Conservation (phyloP, 2,113 vertebrate genomes). For the Sinocyclocheilus rhinocerous region DNA sequence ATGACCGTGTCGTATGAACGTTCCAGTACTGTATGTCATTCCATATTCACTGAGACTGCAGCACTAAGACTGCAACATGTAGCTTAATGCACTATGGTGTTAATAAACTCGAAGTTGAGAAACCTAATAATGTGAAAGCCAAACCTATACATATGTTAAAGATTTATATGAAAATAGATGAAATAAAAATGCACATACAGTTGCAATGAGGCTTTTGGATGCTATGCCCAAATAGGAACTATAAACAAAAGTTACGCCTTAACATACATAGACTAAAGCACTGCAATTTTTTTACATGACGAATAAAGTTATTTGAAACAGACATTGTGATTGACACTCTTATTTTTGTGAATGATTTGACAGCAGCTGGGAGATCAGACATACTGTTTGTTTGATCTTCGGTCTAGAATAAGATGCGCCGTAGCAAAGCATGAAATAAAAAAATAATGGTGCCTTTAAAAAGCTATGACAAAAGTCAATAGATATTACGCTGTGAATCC, state of each 20-base stretch:
- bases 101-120: conserved; percentile 22
- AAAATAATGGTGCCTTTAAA: conserved; percentile 28
- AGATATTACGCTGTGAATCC: conserved; percentile 31
- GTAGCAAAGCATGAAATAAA: conserved; percentile 22
- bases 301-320: not conserved
- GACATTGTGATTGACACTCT: conserved; percentile 28
- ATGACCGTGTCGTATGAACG: conserved; percentile 36
- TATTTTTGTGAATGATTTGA: conserved; percentile 9
- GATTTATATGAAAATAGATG: conserved; percentile 10
- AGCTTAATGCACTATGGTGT: conserved; percentile 38
- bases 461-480: conserved; percentile 14
- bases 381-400: conserved; percentile 36
- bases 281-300: conserved; percentile 2
- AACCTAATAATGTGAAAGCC: conserved; percentile 22
- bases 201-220: not conserved
- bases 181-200: not conserved
- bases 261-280: conserved; percentile 18
- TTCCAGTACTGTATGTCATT: conserved; percentile 25
- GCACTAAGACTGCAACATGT: conserved; percentile 20
- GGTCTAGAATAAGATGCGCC: conserved; percentile 45
- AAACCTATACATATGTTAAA: conserved; percentile 30
- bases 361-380: conserved; percentile 42
- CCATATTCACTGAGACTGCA: conserved; percentile 33
- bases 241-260: conserved; percentile 7
- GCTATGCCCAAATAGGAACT: not conserved